A percentile compares a stretch with the other conserved stretches of the same genome.
Conservation (phyloP, 2,113 vertebrate genomes). For the Sorex araneus region DNA sequence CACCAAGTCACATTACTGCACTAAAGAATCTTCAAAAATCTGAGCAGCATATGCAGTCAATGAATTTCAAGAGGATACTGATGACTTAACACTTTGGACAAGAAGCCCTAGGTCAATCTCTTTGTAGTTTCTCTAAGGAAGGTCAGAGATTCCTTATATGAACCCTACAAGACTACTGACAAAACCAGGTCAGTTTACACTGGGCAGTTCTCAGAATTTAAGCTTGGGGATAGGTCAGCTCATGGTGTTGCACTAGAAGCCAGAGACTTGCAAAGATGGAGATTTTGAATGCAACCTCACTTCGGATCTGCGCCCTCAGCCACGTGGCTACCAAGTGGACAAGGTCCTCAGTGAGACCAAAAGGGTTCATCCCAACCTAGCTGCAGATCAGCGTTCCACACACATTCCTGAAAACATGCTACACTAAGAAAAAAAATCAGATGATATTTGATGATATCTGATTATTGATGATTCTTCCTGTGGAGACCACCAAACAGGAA, state of each 20-base stretch:
- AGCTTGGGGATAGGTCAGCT: not conserved
- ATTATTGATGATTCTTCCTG: not conserved
- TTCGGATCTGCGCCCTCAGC: not conserved
- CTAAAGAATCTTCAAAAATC: not conserved
- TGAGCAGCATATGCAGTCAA: not conserved
- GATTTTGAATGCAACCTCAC: not conserved
- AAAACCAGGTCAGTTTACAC: not conserved
- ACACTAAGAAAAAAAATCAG: not conserved
- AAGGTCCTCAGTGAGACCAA: not conserved
- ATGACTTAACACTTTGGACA: not conserved
- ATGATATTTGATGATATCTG: not conserved
- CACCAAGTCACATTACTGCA: not conserved
- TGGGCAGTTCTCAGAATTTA: not conserved
- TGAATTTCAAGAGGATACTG: not conserved
- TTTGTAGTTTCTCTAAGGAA: not conserved
- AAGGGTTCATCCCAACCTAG: not conserved
- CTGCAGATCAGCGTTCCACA: not conserved
- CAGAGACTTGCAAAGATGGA: fast-evolving
- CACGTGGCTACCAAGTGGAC: not conserved
- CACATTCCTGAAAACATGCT: not conserved
- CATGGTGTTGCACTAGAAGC: not conserved
- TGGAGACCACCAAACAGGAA: not conserved
- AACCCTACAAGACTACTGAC: not conserved
- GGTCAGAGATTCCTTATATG: not conserved
- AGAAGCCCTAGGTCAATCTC: not conserved